Conservation (phyloP, 2,113 vertebrate species). For the Pseudonaja textilis region DNA sequence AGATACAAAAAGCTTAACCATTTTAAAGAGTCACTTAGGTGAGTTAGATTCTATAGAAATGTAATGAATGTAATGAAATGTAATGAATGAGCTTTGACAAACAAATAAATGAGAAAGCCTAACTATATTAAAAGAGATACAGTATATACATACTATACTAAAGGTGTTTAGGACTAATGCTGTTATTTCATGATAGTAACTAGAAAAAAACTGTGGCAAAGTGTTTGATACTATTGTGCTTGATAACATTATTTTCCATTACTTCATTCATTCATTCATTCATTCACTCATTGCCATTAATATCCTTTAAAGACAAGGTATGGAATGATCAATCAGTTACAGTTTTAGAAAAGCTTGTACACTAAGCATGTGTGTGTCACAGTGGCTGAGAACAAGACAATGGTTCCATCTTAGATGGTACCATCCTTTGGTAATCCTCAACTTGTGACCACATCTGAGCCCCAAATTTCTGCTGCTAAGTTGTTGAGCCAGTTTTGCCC, state of each 20-base stretch:
- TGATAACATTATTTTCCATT: not conserved
- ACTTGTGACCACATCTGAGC: not conserved
- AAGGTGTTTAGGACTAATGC: not conserved
- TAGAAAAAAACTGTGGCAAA: not conserved
- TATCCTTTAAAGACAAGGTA: not conserved
- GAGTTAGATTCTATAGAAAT: too few species aligned
- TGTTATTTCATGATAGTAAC: not conserved
- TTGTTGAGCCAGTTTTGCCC: not conserved
- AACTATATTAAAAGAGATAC: not conserved
- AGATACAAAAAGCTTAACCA: not conserved
- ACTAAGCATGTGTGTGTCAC: not conserved
- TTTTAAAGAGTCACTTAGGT: not conserved
- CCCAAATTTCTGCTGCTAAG: not conserved
- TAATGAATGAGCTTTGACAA: too few species aligned
- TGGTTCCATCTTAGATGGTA: not conserved
- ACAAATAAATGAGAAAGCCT: too few species aligned
- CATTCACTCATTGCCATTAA: not conserved
- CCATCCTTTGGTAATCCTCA: not conserved
- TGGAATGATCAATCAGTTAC: not conserved
- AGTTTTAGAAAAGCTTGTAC: not conserved
- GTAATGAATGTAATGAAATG: too few species aligned
- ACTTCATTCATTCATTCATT: not conserved
- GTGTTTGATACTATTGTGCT: not conserved
- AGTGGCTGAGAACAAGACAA: not conserved
- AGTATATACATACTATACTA: not conserved